phyloP scores from a whole-genome alignment of 2,797 vertebrate genomes.

The Antennarius maculatus region DNA sequence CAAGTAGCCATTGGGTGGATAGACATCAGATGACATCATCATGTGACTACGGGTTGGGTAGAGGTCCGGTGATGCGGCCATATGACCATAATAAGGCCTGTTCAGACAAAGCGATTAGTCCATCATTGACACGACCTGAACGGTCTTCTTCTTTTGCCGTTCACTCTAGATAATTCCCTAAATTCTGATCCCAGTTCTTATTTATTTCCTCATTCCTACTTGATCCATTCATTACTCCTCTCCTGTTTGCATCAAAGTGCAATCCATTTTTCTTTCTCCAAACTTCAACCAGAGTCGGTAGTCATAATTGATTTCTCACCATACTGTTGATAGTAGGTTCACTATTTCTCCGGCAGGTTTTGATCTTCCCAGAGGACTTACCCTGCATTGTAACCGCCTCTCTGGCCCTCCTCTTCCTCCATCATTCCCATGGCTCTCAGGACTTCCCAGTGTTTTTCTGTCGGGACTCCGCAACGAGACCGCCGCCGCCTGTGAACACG shows the following conservation, averaged over 20 bases:
- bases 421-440: constrained; percentile 72
- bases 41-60: constrained; percentile 59
- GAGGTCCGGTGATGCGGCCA: constrained; percentile 62
- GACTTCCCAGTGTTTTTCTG: constrained; percentile 74
- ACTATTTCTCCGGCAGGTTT: no score
- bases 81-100: constrained; percentile 74
- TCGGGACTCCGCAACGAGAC: constrained; percentile 44
- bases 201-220: no score
- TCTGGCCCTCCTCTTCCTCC: constrained; percentile 56
- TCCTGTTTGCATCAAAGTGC: no score
- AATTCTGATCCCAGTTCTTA: no score
- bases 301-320: no score
- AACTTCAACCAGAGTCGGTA: no score
- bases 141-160: no score
- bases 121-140: no score
- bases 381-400: constrained; percentile 57
- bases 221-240: no score
- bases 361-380: constrained; percentile 24
- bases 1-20: constrained; percentile 61
- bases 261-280: no score
- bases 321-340: no score
- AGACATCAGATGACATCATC: constrained; percentile 68
- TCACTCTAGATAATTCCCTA: no score
- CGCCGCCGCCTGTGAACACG: constrained; percentile 53
- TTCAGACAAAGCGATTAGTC: constrained; percentile 2